A percentile compares a stretch with the other conserved stretches of the same genome.
Evolutionary conservation across 2,797 vertebrate genomes (phyloP).

Genomic region (Sebastes ruberrimus): DNA sequence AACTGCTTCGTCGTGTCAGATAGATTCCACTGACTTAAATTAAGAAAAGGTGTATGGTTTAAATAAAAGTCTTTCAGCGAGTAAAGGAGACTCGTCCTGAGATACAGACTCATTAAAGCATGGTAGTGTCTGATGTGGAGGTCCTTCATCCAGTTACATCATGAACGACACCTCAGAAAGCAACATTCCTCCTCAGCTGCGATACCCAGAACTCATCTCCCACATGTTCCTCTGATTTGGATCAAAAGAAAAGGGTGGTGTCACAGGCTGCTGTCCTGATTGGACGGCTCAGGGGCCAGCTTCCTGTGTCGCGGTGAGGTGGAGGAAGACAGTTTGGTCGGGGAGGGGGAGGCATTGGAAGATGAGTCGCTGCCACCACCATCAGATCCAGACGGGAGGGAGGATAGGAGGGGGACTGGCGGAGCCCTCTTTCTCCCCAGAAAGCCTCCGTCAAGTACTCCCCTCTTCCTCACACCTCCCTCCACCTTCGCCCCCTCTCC

Average conservation of each 20-base stretch:
- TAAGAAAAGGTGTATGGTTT: neutral
- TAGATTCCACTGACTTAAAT: neutral
- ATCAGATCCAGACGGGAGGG: conserved; percentile 80
- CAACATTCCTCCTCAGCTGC: neutral
- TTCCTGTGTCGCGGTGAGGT: conserved; percentile 93
- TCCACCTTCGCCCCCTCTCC: conserved; percentile 84
- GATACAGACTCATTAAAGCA: neutral
- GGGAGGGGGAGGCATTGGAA: conserved; percentile 89
- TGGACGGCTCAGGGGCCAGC: conserved; percentile 79
- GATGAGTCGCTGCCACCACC: conserved; percentile 89
- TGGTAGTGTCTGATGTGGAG: neutral
- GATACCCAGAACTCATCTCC: neutral
- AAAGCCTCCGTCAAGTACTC: conserved; percentile 89
- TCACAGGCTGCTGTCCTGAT: conserved; percentile 86
- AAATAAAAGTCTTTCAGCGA: neutral
- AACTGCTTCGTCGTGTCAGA: neutral
- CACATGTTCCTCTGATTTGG: neutral
- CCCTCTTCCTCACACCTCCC: conserved; percentile 86
- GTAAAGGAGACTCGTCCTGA: neutral
- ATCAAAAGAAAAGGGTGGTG: neutral
- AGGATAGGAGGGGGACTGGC: conserved; percentile 85
- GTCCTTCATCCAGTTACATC: conserved; percentile 17
- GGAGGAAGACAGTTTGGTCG: conserved; percentile 86
- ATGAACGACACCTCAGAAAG: neutral
- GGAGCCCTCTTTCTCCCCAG: conserved; percentile 89